Conservation (phyloP, 2,113 vertebrate genomes). For the Passer montanus region DNA sequence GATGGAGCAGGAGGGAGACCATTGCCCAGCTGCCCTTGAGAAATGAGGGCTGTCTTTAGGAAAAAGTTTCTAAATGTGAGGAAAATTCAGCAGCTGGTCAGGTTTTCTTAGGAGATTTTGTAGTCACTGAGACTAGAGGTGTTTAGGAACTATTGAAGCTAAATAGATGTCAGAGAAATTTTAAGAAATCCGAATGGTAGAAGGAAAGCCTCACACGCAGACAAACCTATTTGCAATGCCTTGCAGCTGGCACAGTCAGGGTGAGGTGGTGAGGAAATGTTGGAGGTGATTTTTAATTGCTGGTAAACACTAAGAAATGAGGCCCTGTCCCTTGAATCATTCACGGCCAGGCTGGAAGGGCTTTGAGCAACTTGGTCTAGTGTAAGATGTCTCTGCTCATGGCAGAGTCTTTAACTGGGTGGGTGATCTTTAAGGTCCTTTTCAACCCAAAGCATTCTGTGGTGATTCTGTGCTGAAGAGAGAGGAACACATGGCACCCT, state of each 20-base stretch:
- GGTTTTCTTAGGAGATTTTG: background rate
- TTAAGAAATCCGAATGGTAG: rapidly evolving
- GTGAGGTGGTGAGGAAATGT: background rate
- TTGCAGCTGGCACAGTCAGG: rapidly evolving
- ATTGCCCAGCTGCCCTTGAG: rapidly evolving
- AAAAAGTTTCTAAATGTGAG: background rate
- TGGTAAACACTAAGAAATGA: background rate
- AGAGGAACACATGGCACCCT: rapidly evolving
- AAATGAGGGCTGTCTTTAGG: background rate
- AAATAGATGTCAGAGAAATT: background rate
- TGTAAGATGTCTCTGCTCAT: background rate
- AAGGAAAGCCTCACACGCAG: background rate
- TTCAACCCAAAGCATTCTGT: background rate
- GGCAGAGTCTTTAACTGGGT: rapidly evolving
- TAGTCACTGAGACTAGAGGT: background rate
- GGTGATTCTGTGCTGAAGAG: too few species aligned
- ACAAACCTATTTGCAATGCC: background rate
- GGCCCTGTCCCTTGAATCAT: background rate
- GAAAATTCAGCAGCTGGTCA: background rate
- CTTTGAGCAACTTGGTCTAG: background rate
- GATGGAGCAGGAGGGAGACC: background rate
- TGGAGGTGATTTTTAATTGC: background rate
- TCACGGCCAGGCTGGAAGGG: background rate
- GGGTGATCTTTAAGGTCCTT: background rate
- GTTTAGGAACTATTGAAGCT: background rate